Percentiles rank a stretch among this genome's conserved stretches.
Conservation (phyloP, 2,888 invertebrate species). For the Tiliacea aurago region DNA sequence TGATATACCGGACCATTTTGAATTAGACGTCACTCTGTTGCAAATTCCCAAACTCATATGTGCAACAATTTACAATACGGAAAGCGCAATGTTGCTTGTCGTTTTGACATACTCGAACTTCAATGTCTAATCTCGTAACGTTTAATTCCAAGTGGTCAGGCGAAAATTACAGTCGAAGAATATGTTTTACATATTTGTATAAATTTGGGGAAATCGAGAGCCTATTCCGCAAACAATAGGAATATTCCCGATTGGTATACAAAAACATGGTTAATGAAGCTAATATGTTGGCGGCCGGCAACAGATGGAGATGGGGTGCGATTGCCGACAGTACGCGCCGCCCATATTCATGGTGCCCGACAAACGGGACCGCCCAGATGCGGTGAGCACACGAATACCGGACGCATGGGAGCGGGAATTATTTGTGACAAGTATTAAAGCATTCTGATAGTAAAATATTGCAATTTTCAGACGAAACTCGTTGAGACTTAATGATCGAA, state of each 20-base stretch:
- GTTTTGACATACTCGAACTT: not conserved
- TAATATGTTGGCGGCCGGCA: conserved; percentile 50
- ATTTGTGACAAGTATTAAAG: conserved; percentile 44
- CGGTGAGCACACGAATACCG: conserved; percentile 76
- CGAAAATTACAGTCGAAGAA: not conserved
- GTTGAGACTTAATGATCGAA: too few species aligned
- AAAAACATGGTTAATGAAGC: conserved; percentile 8
- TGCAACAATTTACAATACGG: not conserved
- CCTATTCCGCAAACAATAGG: not conserved
- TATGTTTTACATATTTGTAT: not conserved
- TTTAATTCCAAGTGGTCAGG: not conserved
- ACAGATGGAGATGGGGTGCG: conserved; percentile 88
- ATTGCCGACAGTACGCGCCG: conserved; percentile 86
- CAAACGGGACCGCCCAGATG: conserved; percentile 86
- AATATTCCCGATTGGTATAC: not conserved
- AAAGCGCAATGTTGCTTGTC: not conserved
- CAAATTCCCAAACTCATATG: not conserved
- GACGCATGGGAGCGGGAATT: conserved; percentile 38
- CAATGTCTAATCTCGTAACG: not conserved
- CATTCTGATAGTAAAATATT: not conserved
- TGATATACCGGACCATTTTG: not conserved
- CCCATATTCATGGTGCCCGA: conserved; percentile 85
- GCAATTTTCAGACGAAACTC: too few species aligned
- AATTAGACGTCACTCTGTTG: not conserved
- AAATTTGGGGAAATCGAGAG: not conserved